Evolutionary conservation across 92 coral and sea anemone genomes (phyloP).

Genomic region (Parazoanthus swiftii): DNA sequence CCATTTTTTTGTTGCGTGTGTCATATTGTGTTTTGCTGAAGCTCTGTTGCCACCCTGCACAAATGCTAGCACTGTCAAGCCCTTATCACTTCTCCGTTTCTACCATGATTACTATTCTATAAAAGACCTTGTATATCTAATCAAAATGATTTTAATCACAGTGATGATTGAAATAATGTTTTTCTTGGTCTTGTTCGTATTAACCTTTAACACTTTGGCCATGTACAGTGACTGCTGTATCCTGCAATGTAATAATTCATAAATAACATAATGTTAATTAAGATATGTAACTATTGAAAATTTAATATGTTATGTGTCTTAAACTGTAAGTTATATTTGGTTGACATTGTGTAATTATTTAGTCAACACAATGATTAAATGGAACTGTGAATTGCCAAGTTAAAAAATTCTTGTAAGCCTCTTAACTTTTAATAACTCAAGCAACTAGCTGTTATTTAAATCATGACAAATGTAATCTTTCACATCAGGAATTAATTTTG

Average conservation of each 20-base stretch:
- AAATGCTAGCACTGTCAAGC: neutral
- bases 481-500: too few relatives aligned
- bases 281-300: neutral
- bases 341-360: neutral
- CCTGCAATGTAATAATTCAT: neutral
- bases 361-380: neutral
- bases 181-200: neutral
- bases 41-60: neutral
- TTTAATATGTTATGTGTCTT: neutral
- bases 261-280: neutral
- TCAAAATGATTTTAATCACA: too few relatives aligned
- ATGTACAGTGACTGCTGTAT: slow-evolving; percentile 18
- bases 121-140: neutral
- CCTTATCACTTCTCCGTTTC: neutral
- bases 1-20: neutral
- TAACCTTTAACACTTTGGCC: slow-evolving; percentile 14
- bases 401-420: too few relatives aligned
- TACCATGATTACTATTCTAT: too few relatives aligned
- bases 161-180: neutral
- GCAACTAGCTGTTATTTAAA: neutral
- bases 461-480: too few relatives aligned
- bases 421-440: too few relatives aligned
- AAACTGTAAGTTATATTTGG: neutral
- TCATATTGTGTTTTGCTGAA: too few relatives aligned
- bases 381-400: neutral